phyloP scores from a whole-genome alignment of 2,888 invertebrate genomes.

The Tigriopus californicus region DNA sequence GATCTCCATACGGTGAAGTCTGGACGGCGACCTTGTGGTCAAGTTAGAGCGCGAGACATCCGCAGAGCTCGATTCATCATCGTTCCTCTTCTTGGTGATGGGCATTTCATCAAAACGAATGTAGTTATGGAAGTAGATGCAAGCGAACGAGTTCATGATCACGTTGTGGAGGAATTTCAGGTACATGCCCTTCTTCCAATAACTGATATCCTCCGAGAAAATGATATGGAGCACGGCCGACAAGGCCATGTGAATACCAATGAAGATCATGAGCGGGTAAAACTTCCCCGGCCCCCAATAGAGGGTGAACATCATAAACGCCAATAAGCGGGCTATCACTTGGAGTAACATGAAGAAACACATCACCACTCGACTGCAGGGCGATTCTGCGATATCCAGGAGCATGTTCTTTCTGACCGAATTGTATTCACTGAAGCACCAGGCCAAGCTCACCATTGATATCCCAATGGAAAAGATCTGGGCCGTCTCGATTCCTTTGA shows the following conservation, averaged over 20 bases:
- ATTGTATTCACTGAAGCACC: constrained; percentile 10
- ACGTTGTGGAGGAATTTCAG: constrained; percentile 8
- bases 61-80: too few relatives aligned
- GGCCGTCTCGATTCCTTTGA: neutral
- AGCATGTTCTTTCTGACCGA: constrained; percentile 10
- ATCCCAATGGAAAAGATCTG: constrained; percentile 4
- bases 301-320: neutral
- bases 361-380: neutral
- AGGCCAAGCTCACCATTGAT: constrained; percentile 9
- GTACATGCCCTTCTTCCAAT: constrained; percentile 1
- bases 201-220: constrained; percentile 2
- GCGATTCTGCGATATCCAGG: constrained; percentile 4
- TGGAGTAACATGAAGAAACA: constrained; percentile 4
- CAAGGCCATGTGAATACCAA: neutral
- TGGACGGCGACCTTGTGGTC: too few relatives aligned
- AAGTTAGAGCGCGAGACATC: too few relatives aligned
- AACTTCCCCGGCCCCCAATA: constrained; percentile 10
- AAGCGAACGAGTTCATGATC: constrained; percentile 5
- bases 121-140: constrained; percentile 11
- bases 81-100: neutral
- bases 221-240: neutral
- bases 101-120: neutral
- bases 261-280: neutral
- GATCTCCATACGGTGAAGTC: too few relatives aligned
- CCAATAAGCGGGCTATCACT: neutral